Base-by-base conservation (phyloP, 2,797 vertebrate genomes). In the Brachyalestes nurse region DNA sequence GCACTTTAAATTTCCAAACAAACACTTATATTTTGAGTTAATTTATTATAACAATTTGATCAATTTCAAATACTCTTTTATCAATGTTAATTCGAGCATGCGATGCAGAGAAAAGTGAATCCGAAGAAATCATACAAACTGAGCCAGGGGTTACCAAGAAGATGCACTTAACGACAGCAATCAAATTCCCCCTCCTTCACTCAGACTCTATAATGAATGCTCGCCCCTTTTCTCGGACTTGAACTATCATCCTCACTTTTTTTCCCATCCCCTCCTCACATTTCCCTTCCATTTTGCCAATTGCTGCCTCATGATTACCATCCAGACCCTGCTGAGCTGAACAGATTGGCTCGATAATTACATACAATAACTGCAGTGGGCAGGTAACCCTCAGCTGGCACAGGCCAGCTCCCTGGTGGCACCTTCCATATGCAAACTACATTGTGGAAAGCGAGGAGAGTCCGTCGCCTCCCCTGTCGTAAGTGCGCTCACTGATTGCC, bases 291-390 rank as follows among this genome's bases (percentile, higher is more conserved):
- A 90, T 92, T 92, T 95, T 95, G 95, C 95, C 90, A 96, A 97
- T 96, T 95, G 95, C 94, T 94, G 95, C 95, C 95, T 96, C 94
- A 93, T 96, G 96, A 97, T 97, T 96, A 96, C 95, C 93, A 95
- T 93, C 93, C 94, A 91, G 94, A 94, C 90, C 96, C 96, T 89
- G 96, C 97, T 97, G 96, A 96, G 96, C 94, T 94, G 96, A 98
- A 97, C 97, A 98, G 96, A 98, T 97, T 98, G 97, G 95, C 87
- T 95, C 93, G 95, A 97, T 98, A 97, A 98, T 99, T 98, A 97
- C 96, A 96, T 94, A 97, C 96, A 97, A 96, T 96, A 97, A 96
- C 95, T 93, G 95, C 93, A 91, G 94, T 92, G 94, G 95, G 95
- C 95, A 95, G 94, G 95, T 97, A 96, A 97, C 96, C 97, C 95